A percentile compares a stretch with the other conserved stretches of the same genome.
Conservation (phyloP, 2,113 vertebrate genomes). For the Rhynchomys soricoides region DNA sequence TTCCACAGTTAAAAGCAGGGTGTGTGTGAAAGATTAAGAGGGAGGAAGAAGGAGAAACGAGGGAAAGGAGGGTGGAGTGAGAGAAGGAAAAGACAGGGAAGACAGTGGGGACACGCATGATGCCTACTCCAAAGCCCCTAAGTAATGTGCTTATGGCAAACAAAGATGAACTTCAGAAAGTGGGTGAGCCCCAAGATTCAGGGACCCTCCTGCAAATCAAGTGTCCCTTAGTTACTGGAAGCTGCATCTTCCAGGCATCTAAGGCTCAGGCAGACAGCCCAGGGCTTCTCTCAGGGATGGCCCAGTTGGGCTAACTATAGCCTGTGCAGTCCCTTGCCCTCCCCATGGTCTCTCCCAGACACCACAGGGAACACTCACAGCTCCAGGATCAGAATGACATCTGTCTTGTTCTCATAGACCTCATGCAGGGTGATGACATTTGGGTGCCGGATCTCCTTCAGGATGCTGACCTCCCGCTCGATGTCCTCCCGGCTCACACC, state of each 20-base stretch:
- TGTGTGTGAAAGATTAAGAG: background rate
- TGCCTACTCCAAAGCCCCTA: background rate
- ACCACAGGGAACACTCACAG: slow-evolving; percentile 91
- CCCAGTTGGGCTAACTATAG: background rate
- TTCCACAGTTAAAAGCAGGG: background rate
- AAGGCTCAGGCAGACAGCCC: background rate
- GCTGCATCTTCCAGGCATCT: fast-evolving
- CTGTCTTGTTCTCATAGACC: slow-evolving; percentile 96
- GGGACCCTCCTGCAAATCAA: background rate
- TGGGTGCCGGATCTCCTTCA: slow-evolving; percentile 96
- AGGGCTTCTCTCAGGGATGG: background rate
- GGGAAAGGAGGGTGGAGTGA: background rate
- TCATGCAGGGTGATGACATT: slow-evolving; percentile 96
- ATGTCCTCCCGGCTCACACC: slow-evolving; percentile 97
- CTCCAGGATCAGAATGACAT: slow-evolving; percentile 98
- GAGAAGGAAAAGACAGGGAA: background rate
- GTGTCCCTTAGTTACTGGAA: fast-evolving
- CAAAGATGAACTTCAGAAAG: background rate
- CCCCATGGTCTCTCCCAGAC: background rate
- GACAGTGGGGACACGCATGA: background rate
- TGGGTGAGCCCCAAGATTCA: background rate
- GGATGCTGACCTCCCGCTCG: slow-evolving; percentile 96
- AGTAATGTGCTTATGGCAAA: background rate
- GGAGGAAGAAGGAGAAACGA: no score
- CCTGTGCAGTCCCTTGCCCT: background rate